phyloP scores from a whole-genome alignment of 1,140 invertebrate genomes.

The Lucilia cuprina region DNA sequence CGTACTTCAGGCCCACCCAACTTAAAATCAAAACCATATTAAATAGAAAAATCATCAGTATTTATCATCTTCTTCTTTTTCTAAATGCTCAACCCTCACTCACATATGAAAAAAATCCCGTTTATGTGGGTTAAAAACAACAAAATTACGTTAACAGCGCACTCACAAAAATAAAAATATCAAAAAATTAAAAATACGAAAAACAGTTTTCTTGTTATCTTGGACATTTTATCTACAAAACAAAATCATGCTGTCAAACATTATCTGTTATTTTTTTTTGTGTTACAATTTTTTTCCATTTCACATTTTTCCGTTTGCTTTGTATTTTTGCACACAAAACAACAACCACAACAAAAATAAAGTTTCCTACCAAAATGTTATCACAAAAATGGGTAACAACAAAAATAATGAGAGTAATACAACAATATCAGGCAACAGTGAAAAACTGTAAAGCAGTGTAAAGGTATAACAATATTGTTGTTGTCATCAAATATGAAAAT shows the following conservation, averaged over 20 bases:
- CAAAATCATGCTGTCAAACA: not conserved
- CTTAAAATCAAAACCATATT: too few species aligned
- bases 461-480: too few species aligned
- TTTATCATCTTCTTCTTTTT: too few species aligned
- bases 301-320: too few species aligned
- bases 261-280: not conserved
- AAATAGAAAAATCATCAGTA: too few species aligned
- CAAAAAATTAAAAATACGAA: not conserved
- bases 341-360: not conserved
- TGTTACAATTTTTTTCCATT: not conserved
- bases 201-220: not conserved
- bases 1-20: too few species aligned
- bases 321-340: not conserved
- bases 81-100: too few species aligned
- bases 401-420: not conserved
- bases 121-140: not conserved
- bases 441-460: too few species aligned
- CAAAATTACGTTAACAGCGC: not conserved
- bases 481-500: too few species aligned
- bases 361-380: not conserved
- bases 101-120: not conserved
- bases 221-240: not conserved
- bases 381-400: not conserved
- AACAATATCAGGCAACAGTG: not conserved
- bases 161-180: not conserved